Percentiles rank a stretch among this genome's conserved stretches.
Conservation (phyloP, 30 jellyfish, hydroid and myxozoan genomes). For the Sanderia malayensis region DNA sequence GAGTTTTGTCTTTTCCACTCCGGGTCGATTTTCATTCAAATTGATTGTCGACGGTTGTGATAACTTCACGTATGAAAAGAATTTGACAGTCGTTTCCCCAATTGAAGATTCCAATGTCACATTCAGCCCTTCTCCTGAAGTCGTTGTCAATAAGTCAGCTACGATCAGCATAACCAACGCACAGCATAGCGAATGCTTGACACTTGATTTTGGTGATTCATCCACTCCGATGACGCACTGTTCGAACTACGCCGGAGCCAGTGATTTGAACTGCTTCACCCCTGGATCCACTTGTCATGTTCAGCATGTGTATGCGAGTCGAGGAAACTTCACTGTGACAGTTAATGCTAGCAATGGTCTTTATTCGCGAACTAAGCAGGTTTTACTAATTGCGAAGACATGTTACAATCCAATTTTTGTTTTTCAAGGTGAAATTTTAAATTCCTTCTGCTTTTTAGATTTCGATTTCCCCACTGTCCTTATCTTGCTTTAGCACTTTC, state of each 20-base stretch:
- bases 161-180: conserved; percentile 27
- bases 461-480: no score
- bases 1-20: conserved; percentile 9
- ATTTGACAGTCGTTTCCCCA: conserved; percentile 39
- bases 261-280: conserved; percentile 26
- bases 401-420: conserved; percentile 25
- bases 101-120: conserved; percentile 19
- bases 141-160: conserved; percentile 18
- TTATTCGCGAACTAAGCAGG: conserved; percentile 16
- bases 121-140: conserved; percentile 25
- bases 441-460: background rate
- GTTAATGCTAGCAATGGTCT: conserved; percentile 26
- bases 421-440: background rate
- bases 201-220: conserved; percentile 44
- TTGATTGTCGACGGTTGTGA: conserved; percentile 34
- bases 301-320: conserved; percentile 20
- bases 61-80: conserved; percentile 5
- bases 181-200: conserved; percentile 46
- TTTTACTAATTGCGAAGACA: conserved; percentile 14
- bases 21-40: conserved; percentile 19
- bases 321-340: conserved; percentile 12
- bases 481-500: no score
- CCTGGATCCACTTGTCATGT: conserved; percentile 26
- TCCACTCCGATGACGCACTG: conserved; percentile 28
- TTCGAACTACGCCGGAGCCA: background rate